phyloP scores from a whole-genome alignment of 2,797 vertebrate species.

The Centropyge bicolor region DNA sequence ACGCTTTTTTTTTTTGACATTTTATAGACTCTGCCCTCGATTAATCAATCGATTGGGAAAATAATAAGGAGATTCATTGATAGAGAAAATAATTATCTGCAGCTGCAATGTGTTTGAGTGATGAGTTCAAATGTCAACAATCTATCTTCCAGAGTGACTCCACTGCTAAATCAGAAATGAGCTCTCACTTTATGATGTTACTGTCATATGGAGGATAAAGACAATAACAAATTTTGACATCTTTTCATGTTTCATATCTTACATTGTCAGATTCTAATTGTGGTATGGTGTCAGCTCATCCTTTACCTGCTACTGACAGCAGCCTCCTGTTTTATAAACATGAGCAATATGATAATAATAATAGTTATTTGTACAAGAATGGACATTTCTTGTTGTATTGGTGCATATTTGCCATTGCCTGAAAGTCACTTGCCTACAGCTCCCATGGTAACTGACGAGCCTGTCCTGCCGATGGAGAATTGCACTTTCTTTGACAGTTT shows the following conservation, averaged over 20 bases:
- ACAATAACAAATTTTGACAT: neutral
- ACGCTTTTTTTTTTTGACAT: no score
- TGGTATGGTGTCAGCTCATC: neutral
- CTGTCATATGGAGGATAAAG: neutral
- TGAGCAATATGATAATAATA: constrained; percentile 3
- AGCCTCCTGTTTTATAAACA: neutral
- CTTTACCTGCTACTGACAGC: neutral
- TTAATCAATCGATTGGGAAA: no score
- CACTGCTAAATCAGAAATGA: neutral
- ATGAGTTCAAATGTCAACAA: no score
- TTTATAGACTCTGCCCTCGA: no score
- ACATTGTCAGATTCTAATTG: neutral
- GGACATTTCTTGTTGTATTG: constrained; percentile 19
- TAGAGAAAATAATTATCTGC: no score
- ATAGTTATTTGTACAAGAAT: neutral
- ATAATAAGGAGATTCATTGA: no score
- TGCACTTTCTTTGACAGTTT: constrained; percentile 71
- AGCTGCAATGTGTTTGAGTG: no score
- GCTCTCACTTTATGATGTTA: neutral
- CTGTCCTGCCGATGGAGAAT: constrained; percentile 36
- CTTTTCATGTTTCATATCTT: constrained; percentile 4
- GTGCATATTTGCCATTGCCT: constrained; percentile 44
- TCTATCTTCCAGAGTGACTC: no score
- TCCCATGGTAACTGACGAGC: constrained; percentile 71
- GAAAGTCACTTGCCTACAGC: constrained; percentile 58